Evolutionary conservation across 2,888 invertebrate genomes (phyloP).

Genomic region (Idaea aversata): DNA sequence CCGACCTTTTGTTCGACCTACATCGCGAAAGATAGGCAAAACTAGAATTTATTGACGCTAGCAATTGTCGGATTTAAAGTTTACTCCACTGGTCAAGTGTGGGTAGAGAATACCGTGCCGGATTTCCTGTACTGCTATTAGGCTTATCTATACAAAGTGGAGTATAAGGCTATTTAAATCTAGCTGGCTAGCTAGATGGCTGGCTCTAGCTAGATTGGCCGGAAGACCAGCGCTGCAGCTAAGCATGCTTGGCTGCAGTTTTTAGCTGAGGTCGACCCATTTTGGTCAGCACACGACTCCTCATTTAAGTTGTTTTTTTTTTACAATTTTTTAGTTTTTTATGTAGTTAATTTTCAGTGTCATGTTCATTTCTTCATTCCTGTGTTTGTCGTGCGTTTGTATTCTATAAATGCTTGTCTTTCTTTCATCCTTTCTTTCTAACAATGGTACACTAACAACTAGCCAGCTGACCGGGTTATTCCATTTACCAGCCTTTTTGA

Average conservation of each 20-base stretch:
- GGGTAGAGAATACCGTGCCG: slow-evolving; percentile 13
- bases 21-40: slow-evolving; percentile 11
- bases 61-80: slow-evolving; percentile 21
- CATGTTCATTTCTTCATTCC: too few relatives aligned
- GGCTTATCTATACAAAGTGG: slow-evolving; percentile 21
- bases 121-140: slow-evolving; percentile 27
- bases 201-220: too few relatives aligned
- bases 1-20: slow-evolving; percentile 4
- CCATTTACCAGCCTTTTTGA: slow-evolving; percentile 16
- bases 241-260: too few relatives aligned
- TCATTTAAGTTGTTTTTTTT: too few relatives aligned
- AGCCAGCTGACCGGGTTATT: slow-evolving; percentile 13
- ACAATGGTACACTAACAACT: slow-evolving; percentile 6
- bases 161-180: slow-evolving; percentile 12
- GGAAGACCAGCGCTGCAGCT: too few relatives aligned
- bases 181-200: slow-evolving; percentile 14
- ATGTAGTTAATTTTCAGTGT: too few relatives aligned
- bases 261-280: too few relatives aligned
- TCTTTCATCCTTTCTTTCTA: too few relatives aligned
- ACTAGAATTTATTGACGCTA: slow-evolving; percentile 31
- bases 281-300: too few relatives aligned
- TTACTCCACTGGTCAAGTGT: slow-evolving; percentile 15
- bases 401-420: too few relatives aligned
- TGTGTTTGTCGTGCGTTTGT: too few relatives aligned
- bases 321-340: too few relatives aligned